A percentile compares a stretch with the other conserved stretches of the same genome.
These are phyloP conservation scores for Pterophyllum scalare DNA, from an alignment of 2,113 vertebrate species.

Conservation along the genomic window DNA sequence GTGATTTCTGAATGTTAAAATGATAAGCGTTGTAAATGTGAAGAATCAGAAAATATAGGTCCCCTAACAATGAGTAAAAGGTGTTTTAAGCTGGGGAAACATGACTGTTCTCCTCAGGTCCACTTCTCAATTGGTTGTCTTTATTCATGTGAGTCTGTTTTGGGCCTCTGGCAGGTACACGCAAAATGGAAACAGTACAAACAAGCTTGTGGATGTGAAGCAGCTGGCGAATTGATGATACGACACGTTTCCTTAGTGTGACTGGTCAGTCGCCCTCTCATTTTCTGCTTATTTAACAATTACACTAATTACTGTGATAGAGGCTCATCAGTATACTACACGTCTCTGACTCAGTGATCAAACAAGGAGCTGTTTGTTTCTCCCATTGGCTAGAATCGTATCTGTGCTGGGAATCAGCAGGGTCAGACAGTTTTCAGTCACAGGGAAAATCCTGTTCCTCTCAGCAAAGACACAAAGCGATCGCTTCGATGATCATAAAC, in stretches of 20 bases:
- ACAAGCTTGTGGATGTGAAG: not conserved
- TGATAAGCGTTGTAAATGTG: not conserved
- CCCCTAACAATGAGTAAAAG: not conserved
- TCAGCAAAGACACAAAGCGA: not conserved
- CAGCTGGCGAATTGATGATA: not conserved
- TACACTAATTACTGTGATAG: not conserved
- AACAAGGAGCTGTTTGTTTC: not conserved
- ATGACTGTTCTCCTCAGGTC: not conserved
- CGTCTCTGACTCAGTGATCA: not conserved
- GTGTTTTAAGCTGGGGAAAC: not conserved
- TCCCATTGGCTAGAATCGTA: too few relatives aligned
- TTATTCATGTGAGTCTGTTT: not conserved
- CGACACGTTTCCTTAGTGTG: not conserved
- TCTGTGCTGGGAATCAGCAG: not conserved
- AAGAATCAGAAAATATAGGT: not conserved
- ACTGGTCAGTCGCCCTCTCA: not conserved
- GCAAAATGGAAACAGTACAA: not conserved
- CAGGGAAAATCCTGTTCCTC: not conserved
- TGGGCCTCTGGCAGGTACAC: not conserved
- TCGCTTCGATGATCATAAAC: not conserved
- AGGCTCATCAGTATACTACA: not conserved
- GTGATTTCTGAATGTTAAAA: not conserved
- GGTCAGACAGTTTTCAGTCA: conserved; percentile 21
- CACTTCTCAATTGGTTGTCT: not conserved
- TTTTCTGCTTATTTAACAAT: not conserved